Conservation (phyloP, 1,140 invertebrate genomes). For the Cydia fagiglandana region DNA sequence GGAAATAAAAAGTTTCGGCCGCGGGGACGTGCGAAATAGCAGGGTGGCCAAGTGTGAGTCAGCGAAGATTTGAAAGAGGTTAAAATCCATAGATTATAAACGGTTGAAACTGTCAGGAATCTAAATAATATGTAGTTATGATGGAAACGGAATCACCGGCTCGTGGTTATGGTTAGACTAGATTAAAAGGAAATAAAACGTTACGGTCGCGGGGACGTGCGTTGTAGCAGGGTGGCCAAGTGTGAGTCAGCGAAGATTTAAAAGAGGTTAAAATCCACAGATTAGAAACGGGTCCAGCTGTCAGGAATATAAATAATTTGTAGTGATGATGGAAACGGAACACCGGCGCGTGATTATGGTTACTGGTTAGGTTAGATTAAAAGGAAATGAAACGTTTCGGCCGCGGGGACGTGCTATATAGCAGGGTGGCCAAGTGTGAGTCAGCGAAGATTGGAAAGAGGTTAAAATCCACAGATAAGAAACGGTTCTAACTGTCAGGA, state of each 20-base stretch:
- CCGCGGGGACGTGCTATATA: not conserved
- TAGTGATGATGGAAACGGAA: not conserved
- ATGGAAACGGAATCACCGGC: constrained; percentile 4
- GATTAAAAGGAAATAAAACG: not conserved
- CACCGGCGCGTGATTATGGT: not conserved
- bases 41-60: not conserved
- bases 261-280: too few species aligned
- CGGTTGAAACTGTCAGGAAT: too few species aligned
- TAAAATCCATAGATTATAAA: too few species aligned
- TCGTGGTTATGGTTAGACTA: not conserved
- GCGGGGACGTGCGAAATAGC: not conserved
- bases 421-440: too few species aligned
- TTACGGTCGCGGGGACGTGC: not conserved
- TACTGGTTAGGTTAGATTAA: not conserved
- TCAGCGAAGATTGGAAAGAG: too few species aligned
- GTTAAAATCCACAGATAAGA: too few species aligned
- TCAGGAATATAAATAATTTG: too few species aligned
- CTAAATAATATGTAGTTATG: not conserved
- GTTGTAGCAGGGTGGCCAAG: not conserved
- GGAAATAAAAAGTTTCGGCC: not conserved
- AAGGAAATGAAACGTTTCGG: not conserved
- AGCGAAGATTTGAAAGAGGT: too few species aligned
- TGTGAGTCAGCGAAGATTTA: not conserved
- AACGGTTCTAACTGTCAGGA: too few species aligned
- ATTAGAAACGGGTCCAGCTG: too few species aligned